Conservation (phyloP, 2,113 vertebrate species). For the Oreochromis niloticus region DNA sequence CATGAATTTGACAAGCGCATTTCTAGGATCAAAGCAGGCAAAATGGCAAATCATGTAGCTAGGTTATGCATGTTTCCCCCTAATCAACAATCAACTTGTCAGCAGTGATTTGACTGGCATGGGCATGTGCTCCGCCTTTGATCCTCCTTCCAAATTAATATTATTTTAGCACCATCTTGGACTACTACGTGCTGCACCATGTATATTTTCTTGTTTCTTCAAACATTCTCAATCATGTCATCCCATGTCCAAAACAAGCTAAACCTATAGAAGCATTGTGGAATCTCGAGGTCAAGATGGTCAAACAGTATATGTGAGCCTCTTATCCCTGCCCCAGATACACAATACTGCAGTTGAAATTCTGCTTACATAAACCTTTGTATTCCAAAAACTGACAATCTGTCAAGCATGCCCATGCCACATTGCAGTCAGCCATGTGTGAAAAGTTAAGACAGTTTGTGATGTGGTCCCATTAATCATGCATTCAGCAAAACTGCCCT, state of each 20-base stretch:
- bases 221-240: not conserved
- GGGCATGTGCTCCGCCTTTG: not conserved
- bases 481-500: not conserved
- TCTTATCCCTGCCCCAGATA: not conserved
- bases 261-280: not conserved
- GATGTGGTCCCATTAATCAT: not conserved
- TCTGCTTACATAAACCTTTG: not conserved
- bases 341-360: not conserved
- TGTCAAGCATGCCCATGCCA: not conserved
- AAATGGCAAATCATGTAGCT: not conserved
- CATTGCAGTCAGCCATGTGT: not conserved
- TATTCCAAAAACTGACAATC: not conserved
- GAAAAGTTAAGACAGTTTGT: not conserved
- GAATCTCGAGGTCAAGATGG: not conserved
- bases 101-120: not conserved
- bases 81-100: conserved; percentile 17
- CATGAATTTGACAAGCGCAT: not conserved
- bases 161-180: not conserved
- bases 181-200: not conserved
- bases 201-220: not conserved
- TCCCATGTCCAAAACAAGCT: not conserved
- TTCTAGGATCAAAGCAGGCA: conserved; percentile 10
- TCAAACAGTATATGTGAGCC: not conserved
- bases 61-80: not conserved
- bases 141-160: not conserved